Evolutionary conservation across 64 coral and sea anemone species (phyloP).

Genomic region (Actinia equina): DNA sequence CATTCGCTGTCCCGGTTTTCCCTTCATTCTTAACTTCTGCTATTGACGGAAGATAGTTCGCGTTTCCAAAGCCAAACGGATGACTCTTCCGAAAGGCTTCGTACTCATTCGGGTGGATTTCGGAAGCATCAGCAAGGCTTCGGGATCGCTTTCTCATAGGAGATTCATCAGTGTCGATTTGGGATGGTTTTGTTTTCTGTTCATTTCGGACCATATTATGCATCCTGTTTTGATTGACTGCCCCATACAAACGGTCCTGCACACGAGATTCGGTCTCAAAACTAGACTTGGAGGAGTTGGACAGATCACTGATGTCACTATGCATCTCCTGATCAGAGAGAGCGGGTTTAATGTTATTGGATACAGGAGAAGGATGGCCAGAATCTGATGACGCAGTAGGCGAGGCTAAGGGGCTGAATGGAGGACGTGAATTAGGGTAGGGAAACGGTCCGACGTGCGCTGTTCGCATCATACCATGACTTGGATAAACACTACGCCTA

Average conservation of each 20-base stretch:
- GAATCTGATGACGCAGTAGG: conserved; percentile 81
- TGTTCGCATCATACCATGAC: conserved; percentile 34
- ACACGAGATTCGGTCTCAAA: not conserved
- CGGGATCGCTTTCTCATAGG: conserved; percentile 43
- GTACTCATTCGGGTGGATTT: conserved; percentile 32
- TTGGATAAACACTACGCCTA: conserved; percentile 30
- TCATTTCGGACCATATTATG: not conserved
- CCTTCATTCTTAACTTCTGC: conserved; percentile 57
- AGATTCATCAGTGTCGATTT: conserved; percentile 20
- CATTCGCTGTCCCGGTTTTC: not conserved
- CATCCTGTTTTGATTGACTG: not conserved
- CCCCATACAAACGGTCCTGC: not conserved
- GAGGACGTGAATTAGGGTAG: conserved; percentile 40
- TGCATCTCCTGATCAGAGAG: conserved; percentile 73
- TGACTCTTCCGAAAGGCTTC: not conserved
- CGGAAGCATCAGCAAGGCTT: conserved; percentile 59
- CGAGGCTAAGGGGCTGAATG: conserved; percentile 75
- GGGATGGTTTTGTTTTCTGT: not conserved
- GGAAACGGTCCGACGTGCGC: conserved; percentile 58
- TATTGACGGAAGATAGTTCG: conserved; percentile 30
- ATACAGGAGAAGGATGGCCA: conserved; percentile 83
- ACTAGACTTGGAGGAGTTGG: conserved; percentile 47
- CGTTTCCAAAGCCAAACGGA: conserved; percentile 31
- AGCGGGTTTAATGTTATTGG: conserved; percentile 55
- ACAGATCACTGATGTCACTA: conserved; percentile 84